phyloP scores from a whole-genome alignment of 2,888 invertebrate genomes.

The Carpatolechia fugitivella region DNA sequence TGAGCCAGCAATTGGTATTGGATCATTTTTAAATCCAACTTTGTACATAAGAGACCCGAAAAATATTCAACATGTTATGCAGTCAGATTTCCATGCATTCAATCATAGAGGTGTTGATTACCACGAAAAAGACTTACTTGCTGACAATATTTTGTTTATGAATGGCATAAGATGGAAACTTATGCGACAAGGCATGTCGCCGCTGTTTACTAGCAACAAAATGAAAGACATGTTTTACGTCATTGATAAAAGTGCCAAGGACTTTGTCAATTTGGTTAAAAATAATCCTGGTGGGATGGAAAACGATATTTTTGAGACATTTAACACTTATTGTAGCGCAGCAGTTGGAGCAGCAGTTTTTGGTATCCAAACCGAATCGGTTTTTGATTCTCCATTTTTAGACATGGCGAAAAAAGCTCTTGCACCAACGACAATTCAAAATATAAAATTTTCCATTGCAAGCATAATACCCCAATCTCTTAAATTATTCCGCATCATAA shows the following conservation, averaged over 20 bases:
- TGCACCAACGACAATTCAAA: constrained; percentile 17
- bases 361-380: constrained; percentile 43
- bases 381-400: constrained; percentile 51
- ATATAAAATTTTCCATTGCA: constrained; percentile 26
- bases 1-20: constrained; percentile 48
- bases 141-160: constrained; percentile 32
- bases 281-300: constrained; percentile 38
- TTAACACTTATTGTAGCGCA: constrained; percentile 32
- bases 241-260: constrained; percentile 36
- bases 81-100: constrained; percentile 33
- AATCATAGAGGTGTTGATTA: constrained; percentile 29
- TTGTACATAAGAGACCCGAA: constrained; percentile 31
- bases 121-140: constrained; percentile 26
- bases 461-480: constrained; percentile 23
- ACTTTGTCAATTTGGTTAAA: constrained; percentile 31
- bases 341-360: constrained; percentile 48
- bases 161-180: constrained; percentile 32
- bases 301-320: constrained; percentile 28
- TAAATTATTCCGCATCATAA: constrained; percentile 36
- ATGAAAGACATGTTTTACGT: constrained; percentile 44
- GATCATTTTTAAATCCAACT: constrained; percentile 28
- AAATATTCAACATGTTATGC: constrained; percentile 35
- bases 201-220: constrained; percentile 41
- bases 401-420: constrained; percentile 21
- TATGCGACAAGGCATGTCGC: constrained; percentile 40